Evolutionary conservation across 2,797 vertebrate genomes (phyloP), one percentile per base, ranked within the genome.

Genomic region (Brachyrhaphis roseni): DNA sequence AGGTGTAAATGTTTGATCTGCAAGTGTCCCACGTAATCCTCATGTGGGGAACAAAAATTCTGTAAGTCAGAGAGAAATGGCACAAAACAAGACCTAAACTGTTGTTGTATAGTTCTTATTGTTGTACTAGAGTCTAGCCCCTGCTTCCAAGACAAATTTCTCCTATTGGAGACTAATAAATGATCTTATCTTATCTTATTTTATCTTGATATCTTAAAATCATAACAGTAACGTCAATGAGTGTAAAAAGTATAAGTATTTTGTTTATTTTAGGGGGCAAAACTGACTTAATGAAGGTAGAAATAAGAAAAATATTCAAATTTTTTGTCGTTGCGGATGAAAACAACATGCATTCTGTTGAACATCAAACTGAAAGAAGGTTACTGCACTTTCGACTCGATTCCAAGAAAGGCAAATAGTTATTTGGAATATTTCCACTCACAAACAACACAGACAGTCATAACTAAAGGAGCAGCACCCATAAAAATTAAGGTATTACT

Each of bases 1-100:
- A 72, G 68, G 68, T 45, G 13, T 43, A 43, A 20, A 68, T 43
- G 26, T 71, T 71, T 71, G 16, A 68, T 68, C 36, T 66, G 64
- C 34, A 13, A 15, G 39, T 43, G n/a, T 43, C 39, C 41, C 66
- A 43, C 0, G 15, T 11, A n/a, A 23, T 66, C 41, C 41, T 70
- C 10, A 70, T 43, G 23, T 15, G 5, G 23, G 11, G 23, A 23
- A 41, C 66, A 43, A 70, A 59, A 59, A 59, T 36, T 26, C 64
- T 26, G 26, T 3, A 68, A 68, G 12, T 68, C 39, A 43, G 64
- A 66, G 34, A 66, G 62, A 43, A 68, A 41, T 26, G 16, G 20
- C 23, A 43, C 1, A 66, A 68, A 68, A 3, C 23, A 41, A 68
- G 39, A 41, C 64, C 36, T 68, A 68, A 41, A 12, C 10, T 12